Evolutionary conservation across 2,113 vertebrate species (phyloP).

Genomic region (Notechis scutatus): DNA sequence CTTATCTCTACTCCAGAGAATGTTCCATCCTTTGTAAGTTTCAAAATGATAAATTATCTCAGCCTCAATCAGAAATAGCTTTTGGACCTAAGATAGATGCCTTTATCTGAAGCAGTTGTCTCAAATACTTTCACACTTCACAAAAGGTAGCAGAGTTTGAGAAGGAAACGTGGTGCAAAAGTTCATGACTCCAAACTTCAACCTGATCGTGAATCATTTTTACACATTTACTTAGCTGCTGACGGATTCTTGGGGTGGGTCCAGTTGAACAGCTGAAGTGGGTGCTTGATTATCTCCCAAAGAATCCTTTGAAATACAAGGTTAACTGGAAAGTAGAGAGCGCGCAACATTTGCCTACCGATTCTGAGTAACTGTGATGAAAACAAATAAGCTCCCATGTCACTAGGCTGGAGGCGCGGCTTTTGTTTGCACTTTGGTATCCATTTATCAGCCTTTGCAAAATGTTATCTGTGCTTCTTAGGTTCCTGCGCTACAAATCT

Average conservation of each 20-base stretch:
- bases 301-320: background rate
- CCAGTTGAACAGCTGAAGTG: background rate
- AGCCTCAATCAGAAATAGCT: slow-evolving; percentile 11
- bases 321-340: background rate
- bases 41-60: background rate
- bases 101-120: slow-evolving; percentile 22
- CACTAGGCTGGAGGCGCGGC: background rate
- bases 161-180: background rate
- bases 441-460: background rate
- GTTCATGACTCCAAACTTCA: background rate
- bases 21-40: slow-evolving; percentile 33
- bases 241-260: background rate
- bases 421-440: background rate
- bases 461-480: background rate
- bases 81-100: background rate
- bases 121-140: background rate
- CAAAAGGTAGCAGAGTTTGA: background rate
- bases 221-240: background rate
- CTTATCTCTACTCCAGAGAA: slow-evolving; percentile 43
- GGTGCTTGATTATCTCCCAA: background rate
- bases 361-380: background rate
- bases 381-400: background rate
- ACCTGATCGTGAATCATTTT: background rate
- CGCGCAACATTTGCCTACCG: background rate
- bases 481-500: background rate